Evolutionary conservation across 2,113 vertebrate genomes (phyloP).

Genomic region (Labeo rohita): DNA sequence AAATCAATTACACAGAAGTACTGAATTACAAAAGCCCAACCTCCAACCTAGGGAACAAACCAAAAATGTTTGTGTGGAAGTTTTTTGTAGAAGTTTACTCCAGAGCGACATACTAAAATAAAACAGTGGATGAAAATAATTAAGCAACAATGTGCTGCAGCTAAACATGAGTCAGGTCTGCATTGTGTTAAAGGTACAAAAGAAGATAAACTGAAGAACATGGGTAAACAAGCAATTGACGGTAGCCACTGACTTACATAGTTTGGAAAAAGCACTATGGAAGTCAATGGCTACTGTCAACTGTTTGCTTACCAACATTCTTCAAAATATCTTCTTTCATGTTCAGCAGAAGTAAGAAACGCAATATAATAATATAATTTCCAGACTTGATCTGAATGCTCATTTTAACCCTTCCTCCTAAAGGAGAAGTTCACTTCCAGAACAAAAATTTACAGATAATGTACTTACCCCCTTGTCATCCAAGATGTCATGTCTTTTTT

Average conservation of each 20-base stretch:
- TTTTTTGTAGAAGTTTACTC: background rate
- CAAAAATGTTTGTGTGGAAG: background rate
- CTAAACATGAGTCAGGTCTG: background rate
- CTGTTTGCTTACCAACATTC: background rate
- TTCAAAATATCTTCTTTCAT: background rate
- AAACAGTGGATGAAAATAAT: background rate
- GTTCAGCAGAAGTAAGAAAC: background rate
- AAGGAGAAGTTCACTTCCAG: too few species aligned
- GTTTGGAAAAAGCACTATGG: too few species aligned
- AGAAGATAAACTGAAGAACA: too few species aligned
- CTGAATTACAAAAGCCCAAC: background rate
- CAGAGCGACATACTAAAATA: background rate
- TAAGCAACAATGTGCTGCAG: background rate
- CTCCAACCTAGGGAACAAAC: background rate
- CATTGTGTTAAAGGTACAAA: background rate
- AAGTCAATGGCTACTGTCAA: too few species aligned
- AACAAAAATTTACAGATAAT: too few species aligned
- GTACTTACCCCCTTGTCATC: too few species aligned
- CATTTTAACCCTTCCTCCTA: too few species aligned
- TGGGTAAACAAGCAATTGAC: background rate
- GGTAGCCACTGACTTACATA: background rate
- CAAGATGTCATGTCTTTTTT: too few species aligned
- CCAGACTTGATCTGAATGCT: too few species aligned
- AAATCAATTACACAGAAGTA: slow-evolving; percentile 14
- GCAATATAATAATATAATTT: background rate